Base-by-base conservation (phyloP, 2,113 vertebrate genomes). In the Rhinichthys klamathensis region DNA sequence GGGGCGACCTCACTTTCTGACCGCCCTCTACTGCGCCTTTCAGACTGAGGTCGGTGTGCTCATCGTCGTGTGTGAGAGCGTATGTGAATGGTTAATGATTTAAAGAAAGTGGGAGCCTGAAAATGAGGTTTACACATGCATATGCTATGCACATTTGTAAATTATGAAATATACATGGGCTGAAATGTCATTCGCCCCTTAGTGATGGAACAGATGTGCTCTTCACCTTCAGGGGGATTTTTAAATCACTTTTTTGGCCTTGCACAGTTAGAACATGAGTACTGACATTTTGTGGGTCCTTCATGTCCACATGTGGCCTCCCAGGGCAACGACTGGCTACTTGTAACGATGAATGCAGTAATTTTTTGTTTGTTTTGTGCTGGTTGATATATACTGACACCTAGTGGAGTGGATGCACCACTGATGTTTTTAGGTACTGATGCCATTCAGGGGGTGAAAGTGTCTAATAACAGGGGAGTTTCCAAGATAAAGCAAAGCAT, bases 1-100 rank as follows among this genome's bases (percentile, higher is more conserved):
- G 15, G 93, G 94, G 0, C 93, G 96, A 30, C 97, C 97, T 0
- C 95, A 97, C 92, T 97, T 98, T 88, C 96, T 98, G 88, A 98
- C 97, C 0, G 94, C 96, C 9, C 96, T 98, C 11, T 96, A 97
- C 89, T 95, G 95, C 49, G 96, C 96, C 83, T 98, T 97, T 91
- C 97, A 98, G 93, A 97, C 96, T 0, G 95, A 95, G 94, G 97
- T 97, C 90, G 89, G 93, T 51, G 15, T 21, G 18, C 16, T 35
- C 8, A 75, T 16, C 41, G 23, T 8, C 49, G 61, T 23, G 25
- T 73, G 41, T 25, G 44, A 60, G 72, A 15, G 6, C 38, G 3
- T 44, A 38, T 67, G 63, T 41, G 41, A 54, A 25, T 8, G 61
- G 16, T 79, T 58, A 38, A 77, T 77, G 49, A 79, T 79, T 79